Base-by-base conservation (phyloP, 1,140 invertebrate species). In the Daktulosphaira vitifoliae region DNA sequence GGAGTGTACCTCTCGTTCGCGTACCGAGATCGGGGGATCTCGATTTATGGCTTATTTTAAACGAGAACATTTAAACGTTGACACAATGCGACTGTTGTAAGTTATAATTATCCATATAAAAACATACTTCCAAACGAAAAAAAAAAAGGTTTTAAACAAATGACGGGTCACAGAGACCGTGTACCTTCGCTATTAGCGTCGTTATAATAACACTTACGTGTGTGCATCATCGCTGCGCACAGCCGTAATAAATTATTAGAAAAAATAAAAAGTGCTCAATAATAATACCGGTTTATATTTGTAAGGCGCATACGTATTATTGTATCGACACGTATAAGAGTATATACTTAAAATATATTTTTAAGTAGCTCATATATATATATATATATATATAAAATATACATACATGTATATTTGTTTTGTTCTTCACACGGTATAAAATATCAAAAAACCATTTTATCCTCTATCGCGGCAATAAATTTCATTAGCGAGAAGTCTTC, bases 401-500 rank as follows among this genome's bases (percentile, higher is more conserved):
- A n/a, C n/a, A n/a, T n/a, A n/a, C 39, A 39, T 54, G 33, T 54
- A 22, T 54, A 15, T 39, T 46, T 59, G 15, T 59, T 59, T 29
- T 46, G 25, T 48, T 62, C 42, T 48, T 59, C 54, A 59, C 56
- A 48, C 56, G 56, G 56, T 48, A 62, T 62, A 62, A 62, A 48
- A 62, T 62, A 62, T 48, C 39, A 62, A 62, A 62, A 62, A 62
- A 62, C 39, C 42, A 62, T 62, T 62, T 62, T 62, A 62, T 62
- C 56, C 56, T 39, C 56, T 38, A 62, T 62, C 56, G 56, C 29
- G 25, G 56, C 56, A 62, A 62, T 62, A 62, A 62, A 62, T 62
- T 62, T 62, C 56, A 48, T 62, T 48, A 62, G 56, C 54, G 39
- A 23, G 54, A 44, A 26, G 25, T 42, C 56, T 33, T 46, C 42